Conservation (phyloP, 2,113 vertebrate genomes). For the Hylia prasina region DNA sequence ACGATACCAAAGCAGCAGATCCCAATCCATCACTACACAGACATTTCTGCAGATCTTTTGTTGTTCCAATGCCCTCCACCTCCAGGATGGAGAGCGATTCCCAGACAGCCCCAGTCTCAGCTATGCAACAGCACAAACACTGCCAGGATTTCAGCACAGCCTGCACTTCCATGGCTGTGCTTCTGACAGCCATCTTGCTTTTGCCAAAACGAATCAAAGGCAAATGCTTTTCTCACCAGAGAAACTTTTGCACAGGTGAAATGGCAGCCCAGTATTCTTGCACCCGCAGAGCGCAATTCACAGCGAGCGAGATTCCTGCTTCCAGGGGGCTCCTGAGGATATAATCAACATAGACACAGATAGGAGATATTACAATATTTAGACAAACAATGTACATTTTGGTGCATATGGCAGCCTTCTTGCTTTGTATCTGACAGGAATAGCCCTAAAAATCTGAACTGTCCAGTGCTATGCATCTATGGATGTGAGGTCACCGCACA, state of each 20-base stretch:
- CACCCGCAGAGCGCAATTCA: not conserved
- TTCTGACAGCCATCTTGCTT: not conserved
- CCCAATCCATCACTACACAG: not conserved
- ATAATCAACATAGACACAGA: not conserved
- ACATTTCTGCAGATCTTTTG: not conserved
- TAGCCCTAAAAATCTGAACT: not conserved
- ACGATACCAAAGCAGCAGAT: not conserved
- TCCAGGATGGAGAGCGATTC: not conserved
- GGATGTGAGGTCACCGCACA: not conserved
- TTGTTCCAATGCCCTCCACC: not conserved
- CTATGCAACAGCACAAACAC: not conserved
- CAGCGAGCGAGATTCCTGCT: not conserved
- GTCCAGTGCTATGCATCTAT: not conserved
- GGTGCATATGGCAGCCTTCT: not conserved
- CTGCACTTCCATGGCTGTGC: not conserved
- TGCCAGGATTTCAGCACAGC: not conserved
- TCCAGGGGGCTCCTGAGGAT: conserved; percentile 21
- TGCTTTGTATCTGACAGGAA: not conserved
- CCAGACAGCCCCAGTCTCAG: not conserved
- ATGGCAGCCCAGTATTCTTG: conserved; percentile 6
- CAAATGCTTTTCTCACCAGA: conserved; percentile 50
- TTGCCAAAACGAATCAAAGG: not conserved
- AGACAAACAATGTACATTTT: not conserved
- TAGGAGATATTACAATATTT: not conserved
- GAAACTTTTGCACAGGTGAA: conserved; percentile 62